A percentile compares a stretch with the other conserved stretches of the same genome.
phyloP scores from a whole-genome alignment of 92 coral and sea anemone species.

The Epizoanthus ramosus region DNA sequence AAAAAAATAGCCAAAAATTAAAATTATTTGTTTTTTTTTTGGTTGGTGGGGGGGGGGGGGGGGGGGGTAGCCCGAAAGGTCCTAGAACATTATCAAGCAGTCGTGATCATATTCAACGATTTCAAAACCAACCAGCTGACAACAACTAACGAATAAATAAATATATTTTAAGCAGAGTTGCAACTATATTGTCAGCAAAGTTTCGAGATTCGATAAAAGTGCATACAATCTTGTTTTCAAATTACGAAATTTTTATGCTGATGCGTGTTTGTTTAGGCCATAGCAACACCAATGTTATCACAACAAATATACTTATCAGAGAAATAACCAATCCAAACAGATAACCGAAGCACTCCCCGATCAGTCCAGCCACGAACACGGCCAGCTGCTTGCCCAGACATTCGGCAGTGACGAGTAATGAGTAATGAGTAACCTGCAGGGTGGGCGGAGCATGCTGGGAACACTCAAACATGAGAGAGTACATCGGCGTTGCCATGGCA shows the following conservation, averaged over 20 bases:
- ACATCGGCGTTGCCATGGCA: slow-evolving; percentile 85
- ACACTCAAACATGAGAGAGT: slow-evolving; percentile 68
- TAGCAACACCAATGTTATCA: slow-evolving; percentile 43
- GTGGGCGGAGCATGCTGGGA: slow-evolving; percentile 71
- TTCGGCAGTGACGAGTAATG: slow-evolving; percentile 82
- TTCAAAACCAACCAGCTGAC: no score
- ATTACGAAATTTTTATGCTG: background rate
- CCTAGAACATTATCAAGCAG: no score
- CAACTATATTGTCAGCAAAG: no score
- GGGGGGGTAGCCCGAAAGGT: no score
- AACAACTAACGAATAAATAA: no score
- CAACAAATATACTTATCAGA: slow-evolving; percentile 49
- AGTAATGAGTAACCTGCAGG: slow-evolving; percentile 77
- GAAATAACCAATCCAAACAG: slow-evolving; percentile 53
- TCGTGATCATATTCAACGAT: no score
- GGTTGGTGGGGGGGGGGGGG: no score
- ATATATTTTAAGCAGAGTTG: no score
- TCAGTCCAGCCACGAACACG: slow-evolving; percentile 73
- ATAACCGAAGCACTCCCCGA: slow-evolving; percentile 81
- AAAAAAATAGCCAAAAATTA: no score
- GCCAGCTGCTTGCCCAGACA: slow-evolving; percentile 81
- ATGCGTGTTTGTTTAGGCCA: slow-evolving; percentile 40
- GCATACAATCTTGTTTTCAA: background rate
- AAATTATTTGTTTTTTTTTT: no score
- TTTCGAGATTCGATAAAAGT: no score